A percentile compares a stretch with the other conserved stretches of the same genome.
Evolutionary conservation across 1,140 invertebrate genomes (phyloP).

Genomic region (Stegodyphus mimosarum): DNA sequence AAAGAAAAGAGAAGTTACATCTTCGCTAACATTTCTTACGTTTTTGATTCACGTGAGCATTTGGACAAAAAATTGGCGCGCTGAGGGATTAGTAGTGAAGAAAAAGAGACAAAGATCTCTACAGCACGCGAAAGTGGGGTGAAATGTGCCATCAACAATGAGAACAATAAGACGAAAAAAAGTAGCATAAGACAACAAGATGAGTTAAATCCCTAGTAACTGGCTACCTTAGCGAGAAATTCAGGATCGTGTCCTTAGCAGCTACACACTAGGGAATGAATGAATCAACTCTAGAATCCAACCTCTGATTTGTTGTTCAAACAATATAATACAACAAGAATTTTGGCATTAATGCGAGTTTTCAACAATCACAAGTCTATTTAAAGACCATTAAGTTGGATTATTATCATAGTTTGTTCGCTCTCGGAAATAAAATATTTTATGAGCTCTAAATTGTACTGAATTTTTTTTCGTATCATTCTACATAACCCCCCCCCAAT

Average conservation of each 20-base stretch:
- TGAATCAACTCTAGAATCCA: neutral
- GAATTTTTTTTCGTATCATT: too few relatives aligned
- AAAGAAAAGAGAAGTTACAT: constrained; percentile 13
- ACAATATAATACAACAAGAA: too few relatives aligned
- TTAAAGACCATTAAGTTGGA: too few relatives aligned
- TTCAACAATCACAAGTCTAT: too few relatives aligned
- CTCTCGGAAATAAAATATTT: too few relatives aligned
- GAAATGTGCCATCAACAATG: constrained; percentile 30
- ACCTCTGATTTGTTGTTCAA: too few relatives aligned
- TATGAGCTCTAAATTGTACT: too few relatives aligned
- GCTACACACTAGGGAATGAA: constrained; percentile 30
- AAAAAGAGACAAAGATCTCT: constrained; percentile 16
- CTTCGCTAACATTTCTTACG: constrained; percentile 5
- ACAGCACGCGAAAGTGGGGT: neutral
- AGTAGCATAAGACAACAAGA: constrained; percentile 30
- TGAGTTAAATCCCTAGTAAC: constrained; percentile 48
- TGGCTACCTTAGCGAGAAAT: constrained; percentile 13
- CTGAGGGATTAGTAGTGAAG: constrained; percentile 39
- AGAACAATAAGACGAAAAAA: neutral
- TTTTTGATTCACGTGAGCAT: constrained; percentile 21
- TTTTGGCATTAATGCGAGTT: too few relatives aligned
- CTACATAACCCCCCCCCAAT: too few relatives aligned
- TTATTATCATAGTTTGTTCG: too few relatives aligned
- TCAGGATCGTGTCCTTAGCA: constrained; percentile 28
- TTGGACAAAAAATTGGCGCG: constrained; percentile 35